Evolutionary conservation across 2,113 vertebrate species (phyloP).

Genomic region (Poecilia latipinna): DNA sequence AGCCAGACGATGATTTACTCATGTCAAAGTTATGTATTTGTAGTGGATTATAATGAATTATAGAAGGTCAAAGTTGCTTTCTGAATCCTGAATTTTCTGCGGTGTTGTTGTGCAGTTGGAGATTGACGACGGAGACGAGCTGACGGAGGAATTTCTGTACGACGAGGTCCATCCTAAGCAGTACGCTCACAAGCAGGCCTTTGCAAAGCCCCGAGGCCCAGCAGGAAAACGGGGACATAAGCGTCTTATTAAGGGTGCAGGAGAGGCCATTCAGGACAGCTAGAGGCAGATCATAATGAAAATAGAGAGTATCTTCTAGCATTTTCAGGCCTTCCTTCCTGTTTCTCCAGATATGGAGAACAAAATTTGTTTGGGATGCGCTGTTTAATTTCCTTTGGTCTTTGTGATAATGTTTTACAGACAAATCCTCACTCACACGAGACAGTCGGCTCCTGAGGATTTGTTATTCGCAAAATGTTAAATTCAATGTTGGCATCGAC

Average conservation of each 20-base stretch:
- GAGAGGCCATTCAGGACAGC: conserved; percentile 83
- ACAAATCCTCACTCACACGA: neutral
- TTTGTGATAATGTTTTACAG: conserved; percentile 9
- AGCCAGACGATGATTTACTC: neutral
- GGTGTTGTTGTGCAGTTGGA: conserved; percentile 82
- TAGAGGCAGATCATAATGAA: conserved; percentile 26
- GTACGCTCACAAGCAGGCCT: conserved; percentile 92
- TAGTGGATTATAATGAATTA: neutral
- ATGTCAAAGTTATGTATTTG: neutral
- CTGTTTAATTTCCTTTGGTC: conserved; percentile 20
- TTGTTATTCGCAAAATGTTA: neutral
- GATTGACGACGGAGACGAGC: conserved; percentile 90
- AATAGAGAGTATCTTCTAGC: neutral
- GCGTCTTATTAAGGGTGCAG: conserved; percentile 89
- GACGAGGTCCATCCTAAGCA: conserved; percentile 98
- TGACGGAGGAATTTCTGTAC: conserved; percentile 92
- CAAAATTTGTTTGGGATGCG: conserved; percentile 24
- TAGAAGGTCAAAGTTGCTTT: neutral
- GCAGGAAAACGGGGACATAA: conserved; percentile 96
- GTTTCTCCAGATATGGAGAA: conserved; percentile 7
- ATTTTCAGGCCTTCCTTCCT: conserved; percentile 5
- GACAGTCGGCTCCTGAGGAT: neutral
- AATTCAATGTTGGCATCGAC: neutral
- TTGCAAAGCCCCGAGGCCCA: conserved; percentile 94
- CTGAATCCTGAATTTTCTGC: neutral